Base-by-base conservation (phyloP, 2,797 vertebrate genomes). In the Aplochiton taeniatus region DNA sequence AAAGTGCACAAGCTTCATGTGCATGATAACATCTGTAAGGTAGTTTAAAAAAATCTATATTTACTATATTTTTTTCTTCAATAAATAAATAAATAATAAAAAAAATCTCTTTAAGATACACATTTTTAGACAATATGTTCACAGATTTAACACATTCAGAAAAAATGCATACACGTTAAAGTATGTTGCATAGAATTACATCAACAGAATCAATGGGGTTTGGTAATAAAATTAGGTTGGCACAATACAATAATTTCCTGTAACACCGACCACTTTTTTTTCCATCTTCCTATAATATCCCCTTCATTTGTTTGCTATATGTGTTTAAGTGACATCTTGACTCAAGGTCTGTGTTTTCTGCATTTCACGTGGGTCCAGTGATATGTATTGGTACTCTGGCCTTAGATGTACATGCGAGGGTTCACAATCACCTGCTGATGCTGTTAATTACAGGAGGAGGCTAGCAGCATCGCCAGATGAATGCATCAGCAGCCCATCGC, bases 121-220 rank as follows among this genome's bases (percentile, higher is more conserved):
- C 79, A 71, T 84, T 71, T 87, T 81, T 53, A 78, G 76, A 89
- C 70, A 12, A 72, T 78, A 85, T 85, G 75, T 74, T 87, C 69
- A 83, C 71, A 79, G 47, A 79, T 71, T 74, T 68, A 81, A 87
- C 80, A 85, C 84, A 73, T 85, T 86, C 74, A 83, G 81, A 87
- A 87, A 78, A 88, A 90, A 89, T 90, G 84, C 83, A 89, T 87
- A 91, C 84, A 89, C 86, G 89, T 91, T 88, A 31, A 2, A 31
- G 31, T 31, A 91, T 93, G 93, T 98, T 99, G 97, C 97, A 99
- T 99, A 98, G 96, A 96, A 92, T 93, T 92, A 94, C 93, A 92
- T 91, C 87, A 92, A 94, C 89, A 91, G 83, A 94, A 94, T 80
- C 78, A 85, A 93, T 90, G 88, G 31, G 85, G 88, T 92, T 89